A percentile compares a stretch with the other conserved stretches of the same genome.
These are phyloP conservation scores for Saguinus imperator DNA, from an alignment of 2,113 vertebrate species.

Conservation along the genomic window DNA sequence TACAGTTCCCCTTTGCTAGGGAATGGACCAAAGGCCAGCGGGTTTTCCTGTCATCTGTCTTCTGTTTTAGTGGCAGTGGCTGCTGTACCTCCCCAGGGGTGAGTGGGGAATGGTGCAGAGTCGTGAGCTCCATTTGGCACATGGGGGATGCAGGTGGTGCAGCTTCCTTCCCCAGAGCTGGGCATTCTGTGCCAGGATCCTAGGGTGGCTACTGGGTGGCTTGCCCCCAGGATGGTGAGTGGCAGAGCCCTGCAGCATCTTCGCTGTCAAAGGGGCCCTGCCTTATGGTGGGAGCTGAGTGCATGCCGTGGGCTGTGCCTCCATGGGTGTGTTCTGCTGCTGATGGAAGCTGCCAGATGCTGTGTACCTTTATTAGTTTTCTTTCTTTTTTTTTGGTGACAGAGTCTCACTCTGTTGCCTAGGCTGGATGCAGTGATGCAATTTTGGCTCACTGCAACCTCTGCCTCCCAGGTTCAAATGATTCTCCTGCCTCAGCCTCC, in stretches of 20 bases:
- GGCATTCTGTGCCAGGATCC: not conserved
- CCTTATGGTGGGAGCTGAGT: not conserved
- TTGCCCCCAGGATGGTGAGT: rapidly evolving
- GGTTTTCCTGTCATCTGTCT: conserved; percentile 63
- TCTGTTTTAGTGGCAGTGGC: conserved; percentile 57
- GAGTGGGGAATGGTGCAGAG: not conserved
- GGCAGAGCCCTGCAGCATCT: not conserved
- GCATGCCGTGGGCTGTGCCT: rapidly evolving
- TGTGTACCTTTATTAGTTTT: not conserved
- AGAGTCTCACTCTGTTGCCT: not conserved
- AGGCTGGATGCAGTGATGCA: not conserved
- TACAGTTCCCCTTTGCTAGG: conserved; percentile 61
- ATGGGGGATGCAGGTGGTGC: not conserved
- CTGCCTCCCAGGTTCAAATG: not conserved
- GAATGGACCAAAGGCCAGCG: conserved; percentile 46
- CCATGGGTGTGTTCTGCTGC: not conserved
- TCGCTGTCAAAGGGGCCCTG: not conserved
- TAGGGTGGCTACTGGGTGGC: not conserved
- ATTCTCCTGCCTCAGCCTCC: not conserved
- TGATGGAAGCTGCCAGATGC: not conserved
- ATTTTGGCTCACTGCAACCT: not conserved
- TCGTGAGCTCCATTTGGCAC: not conserved
- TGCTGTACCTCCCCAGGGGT: not conserved
- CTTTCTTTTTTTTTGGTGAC: not conserved
- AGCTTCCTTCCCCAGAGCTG: not conserved